These are phyloP conservation scores for Chironomus tentans DNA, from an alignment of 2,888 invertebrate species.

Conservation along the genomic window DNA sequence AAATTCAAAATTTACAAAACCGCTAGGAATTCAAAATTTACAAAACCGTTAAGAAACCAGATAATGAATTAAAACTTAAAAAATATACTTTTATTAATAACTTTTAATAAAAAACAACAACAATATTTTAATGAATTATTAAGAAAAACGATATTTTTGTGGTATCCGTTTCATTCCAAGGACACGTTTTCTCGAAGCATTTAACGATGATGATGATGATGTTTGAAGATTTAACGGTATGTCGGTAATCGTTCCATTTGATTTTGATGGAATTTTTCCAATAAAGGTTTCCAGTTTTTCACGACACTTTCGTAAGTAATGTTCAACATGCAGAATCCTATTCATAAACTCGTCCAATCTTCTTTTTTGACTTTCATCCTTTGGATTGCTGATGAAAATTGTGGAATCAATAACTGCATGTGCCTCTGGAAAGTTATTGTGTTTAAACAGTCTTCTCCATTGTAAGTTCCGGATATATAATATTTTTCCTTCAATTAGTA, in stretches of 20 bases:
- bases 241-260: not conserved
- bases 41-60: too few relatives aligned
- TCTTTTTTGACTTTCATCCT: conserved; percentile 44
- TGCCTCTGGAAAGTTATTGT: conserved; percentile 48
- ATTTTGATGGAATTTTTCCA: not conserved
- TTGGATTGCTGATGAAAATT: conserved; percentile 53
- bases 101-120: too few relatives aligned
- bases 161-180: too few relatives aligned
- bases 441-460: conserved; percentile 42
- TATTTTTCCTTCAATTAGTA: conserved; percentile 49
- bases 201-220: not conserved
- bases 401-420: conserved; percentile 52
- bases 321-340: conserved; percentile 28
- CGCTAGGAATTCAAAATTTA: too few relatives aligned
- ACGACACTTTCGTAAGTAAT: not conserved
- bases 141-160: too few relatives aligned
- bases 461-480: conserved; percentile 56
- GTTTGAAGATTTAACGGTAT: not conserved
- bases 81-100: too few relatives aligned
- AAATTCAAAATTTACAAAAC: too few relatives aligned
- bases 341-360: conserved; percentile 44
- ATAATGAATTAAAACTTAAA: too few relatives aligned
- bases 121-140: too few relatives aligned
- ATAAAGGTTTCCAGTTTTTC: not conserved
- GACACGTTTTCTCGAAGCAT: too few relatives aligned